These are phyloP conservation scores for Pseudorectes ferrugineus DNA, from an alignment of 2,113 vertebrate species.

Conservation along the genomic window DNA sequence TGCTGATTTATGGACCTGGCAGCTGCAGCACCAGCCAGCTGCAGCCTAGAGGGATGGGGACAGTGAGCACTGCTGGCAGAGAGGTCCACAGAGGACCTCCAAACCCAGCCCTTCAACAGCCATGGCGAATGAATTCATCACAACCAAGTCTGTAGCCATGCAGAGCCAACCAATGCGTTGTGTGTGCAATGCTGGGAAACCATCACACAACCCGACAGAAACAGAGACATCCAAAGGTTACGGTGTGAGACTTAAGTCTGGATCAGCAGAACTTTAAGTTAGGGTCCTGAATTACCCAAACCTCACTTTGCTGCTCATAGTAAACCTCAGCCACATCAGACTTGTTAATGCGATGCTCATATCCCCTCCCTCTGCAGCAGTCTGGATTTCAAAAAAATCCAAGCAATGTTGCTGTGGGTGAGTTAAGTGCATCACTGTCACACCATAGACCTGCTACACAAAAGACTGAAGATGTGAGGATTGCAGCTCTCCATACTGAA, in stretches of 20 bases:
- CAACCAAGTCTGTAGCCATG: not conserved
- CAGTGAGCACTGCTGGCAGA: not conserved
- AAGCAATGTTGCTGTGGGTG: not conserved
- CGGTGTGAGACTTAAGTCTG: accelerated
- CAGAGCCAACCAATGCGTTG: not conserved
- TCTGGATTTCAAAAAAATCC: not conserved
- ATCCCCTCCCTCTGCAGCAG: not conserved
- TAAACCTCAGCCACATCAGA: not conserved
- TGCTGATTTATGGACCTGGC: not conserved
- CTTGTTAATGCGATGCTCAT: not conserved
- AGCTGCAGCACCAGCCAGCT: not conserved
- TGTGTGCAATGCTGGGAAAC: not conserved
- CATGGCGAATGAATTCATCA: accelerated
- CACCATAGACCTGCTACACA: not conserved
- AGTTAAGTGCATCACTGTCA: not conserved
- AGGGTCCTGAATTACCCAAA: not conserved
- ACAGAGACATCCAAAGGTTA: not conserved
- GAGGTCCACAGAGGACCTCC: not conserved
- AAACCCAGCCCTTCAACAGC: not conserved
- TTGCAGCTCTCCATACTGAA: not conserved
- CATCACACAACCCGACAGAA: not conserved
- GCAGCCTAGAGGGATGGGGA: not conserved
- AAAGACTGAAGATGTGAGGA: not conserved
- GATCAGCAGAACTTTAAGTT: not conserved
- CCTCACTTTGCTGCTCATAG: not conserved